Evolutionary conservation across 2,888 invertebrate genomes (phyloP), one percentile per base, ranked within the genome.

Genomic region (Dryococelus australis): DNA sequence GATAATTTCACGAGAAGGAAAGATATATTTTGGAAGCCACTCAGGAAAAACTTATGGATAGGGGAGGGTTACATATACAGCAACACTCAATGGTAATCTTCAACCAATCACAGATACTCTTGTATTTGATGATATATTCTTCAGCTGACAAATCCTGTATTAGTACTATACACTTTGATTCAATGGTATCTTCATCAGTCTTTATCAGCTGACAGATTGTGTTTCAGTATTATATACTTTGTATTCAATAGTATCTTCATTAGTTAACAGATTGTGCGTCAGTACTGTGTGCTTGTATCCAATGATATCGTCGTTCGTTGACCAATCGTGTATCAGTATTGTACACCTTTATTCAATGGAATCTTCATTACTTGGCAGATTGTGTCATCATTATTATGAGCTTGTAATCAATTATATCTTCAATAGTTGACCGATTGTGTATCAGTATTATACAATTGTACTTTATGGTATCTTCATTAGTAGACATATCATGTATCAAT

Each of bases 11-110:
- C 2, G 24, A 65, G 65, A 65, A 65, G n/a, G 65, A 65, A n/a
- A 65, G 51, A n/a, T 20, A 24, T 3, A 24, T 24, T 65, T 65
- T 65, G 10, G 8, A n/a, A 47, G 47, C 8, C 10, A 47, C 0
- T 47, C 13, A 65, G 20, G 65, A 65, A 65, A 24, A 65, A 65
- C 47, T 47, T 47, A 0, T 47, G 65, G 24, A 65, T 65, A 24
- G 16, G 65, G 65, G n/a, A 65, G 6, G n/a, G 8, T 51, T 51
- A 16, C 20, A 65, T 2, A 9, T n/a, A 65, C 65, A 65, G 65
- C 65, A 65, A 65, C 65, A 65, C n/a, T 24, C 65, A 65, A 65
- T 65, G 65, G 65, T 65, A 65, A 65, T 65, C 65, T 65, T 65
- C 65, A 65, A 24, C n/a, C 65, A 65, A 65, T 65, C 20, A 16